Evolutionary conservation across 2,797 vertebrate species (phyloP), one percentile per base, ranked within the genome.

Genomic region (Diplodus sargus): DNA sequence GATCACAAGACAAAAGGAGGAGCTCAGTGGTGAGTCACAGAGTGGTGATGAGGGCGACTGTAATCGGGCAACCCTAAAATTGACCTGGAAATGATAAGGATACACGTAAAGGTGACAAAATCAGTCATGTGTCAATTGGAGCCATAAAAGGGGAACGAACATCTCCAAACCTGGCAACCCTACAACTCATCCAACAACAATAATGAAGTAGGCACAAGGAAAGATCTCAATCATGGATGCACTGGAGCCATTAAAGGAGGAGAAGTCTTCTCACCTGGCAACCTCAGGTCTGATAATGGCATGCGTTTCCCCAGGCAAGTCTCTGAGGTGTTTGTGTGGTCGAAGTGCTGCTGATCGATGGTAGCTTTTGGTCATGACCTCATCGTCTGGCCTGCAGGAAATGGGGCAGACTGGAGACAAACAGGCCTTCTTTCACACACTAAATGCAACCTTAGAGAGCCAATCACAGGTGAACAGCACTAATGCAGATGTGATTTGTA

Each of bases 1-100:
- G 58, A 77, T 3, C 2, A 23, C 74, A 84, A 89, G 80, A 86
- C 77, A 64, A 74, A 87, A 86, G 8, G 71, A 83, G 61, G 20
- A 76, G 56, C 62, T 82, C 60, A 23, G 49, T 1, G 51, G 51
- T 90, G 90, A 87, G 68, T 90, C 87, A 92, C 68, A 84, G 82
- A 74, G 59, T 42, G 25, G 17, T 20, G 16, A 57, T 47, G 59
- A n/a, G 49, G 15, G 25, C 2, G 61, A 60, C 48, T 42, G 58
- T 52, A 73, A 77, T 74, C 22, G 42, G 57, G 51, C 22, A 78
- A 81, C 85, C 89, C 85, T 48, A 59, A 78, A 78, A 53, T 34
- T 86, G 89, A 87, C 82, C 90, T 47, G 70, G 60, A 17, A 51
- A 67, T 6, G 1, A 72, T 34, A 22, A 64, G 28, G 30, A 68